Conservation (phyloP, 2,888 invertebrate genomes). For the Mesochorus sp. region DNA sequence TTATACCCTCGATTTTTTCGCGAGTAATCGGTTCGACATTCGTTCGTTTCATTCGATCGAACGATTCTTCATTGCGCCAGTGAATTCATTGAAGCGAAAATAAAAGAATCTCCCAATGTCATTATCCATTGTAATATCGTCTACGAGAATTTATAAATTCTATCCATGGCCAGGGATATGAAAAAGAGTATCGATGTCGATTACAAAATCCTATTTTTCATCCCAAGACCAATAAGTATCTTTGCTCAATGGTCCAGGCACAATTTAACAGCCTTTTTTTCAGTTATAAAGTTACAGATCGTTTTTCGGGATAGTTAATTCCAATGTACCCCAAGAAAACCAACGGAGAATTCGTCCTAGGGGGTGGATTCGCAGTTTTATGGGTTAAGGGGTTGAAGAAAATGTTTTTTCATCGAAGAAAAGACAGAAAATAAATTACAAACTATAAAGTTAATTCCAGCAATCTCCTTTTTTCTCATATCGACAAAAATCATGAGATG, state of each 20-base stretch:
- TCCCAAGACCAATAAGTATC: conserved; percentile 57
- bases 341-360: no score
- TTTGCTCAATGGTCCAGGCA: conserved; percentile 71
- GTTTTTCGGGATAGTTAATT: background rate
- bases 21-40: no score
- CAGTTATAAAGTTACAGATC: conserved; percentile 24
- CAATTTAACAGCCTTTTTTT: conserved; percentile 52
- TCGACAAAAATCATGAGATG: no score
- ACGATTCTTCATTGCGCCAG: background rate
- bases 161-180: conserved; percentile 10
- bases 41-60: background rate
- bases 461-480: no score
- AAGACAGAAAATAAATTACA: no score
- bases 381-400: no score
- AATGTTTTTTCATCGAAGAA: no score
- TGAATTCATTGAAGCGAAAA: background rate
- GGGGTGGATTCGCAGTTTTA: no score
- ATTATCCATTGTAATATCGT: conserved; percentile 28
- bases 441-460: no score
- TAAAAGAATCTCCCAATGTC: background rate
- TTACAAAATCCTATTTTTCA: conserved; percentile 15
- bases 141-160: conserved; percentile 74
- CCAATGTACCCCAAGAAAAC: background rate
- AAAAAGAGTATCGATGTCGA: conserved; percentile 1
- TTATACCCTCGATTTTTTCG: no score